Evolutionary conservation across 2,888 invertebrate species (phyloP).

Genomic region (Lycophotia porphyrea): DNA sequence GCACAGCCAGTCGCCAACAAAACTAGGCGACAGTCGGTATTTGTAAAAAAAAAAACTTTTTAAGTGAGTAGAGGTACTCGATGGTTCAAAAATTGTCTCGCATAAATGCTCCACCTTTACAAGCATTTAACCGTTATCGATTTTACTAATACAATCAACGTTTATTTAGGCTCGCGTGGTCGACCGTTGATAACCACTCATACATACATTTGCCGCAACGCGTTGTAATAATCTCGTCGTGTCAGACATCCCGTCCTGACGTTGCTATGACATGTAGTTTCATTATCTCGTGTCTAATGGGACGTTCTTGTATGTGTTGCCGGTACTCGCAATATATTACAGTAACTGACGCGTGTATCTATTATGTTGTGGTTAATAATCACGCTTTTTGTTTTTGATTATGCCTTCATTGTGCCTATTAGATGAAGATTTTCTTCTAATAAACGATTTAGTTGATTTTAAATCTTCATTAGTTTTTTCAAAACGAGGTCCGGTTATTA

Average conservation of each 20-base stretch:
- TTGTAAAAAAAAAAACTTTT: background rate
- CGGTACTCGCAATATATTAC: slow-evolving; percentile 27
- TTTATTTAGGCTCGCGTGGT: slow-evolving; percentile 49
- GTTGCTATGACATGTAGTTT: slow-evolving; percentile 44
- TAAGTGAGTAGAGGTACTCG: background rate
- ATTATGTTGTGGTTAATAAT: slow-evolving; percentile 3
- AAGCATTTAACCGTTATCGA: slow-evolving; percentile 12
- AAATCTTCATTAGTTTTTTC: background rate
- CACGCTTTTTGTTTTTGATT: slow-evolving; percentile 5
- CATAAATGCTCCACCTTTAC: background rate
- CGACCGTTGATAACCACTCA: slow-evolving; percentile 26
- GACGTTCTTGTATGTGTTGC: slow-evolving; percentile 29
- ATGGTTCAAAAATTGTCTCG: background rate
- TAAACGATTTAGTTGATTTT: background rate
- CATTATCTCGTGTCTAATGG: slow-evolving; percentile 47
- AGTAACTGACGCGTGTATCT: background rate
- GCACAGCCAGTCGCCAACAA: background rate
- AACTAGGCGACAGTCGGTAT: background rate
- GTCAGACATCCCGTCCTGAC: slow-evolving; percentile 44
- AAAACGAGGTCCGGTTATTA: background rate
- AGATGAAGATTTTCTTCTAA: background rate
- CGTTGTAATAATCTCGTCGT: slow-evolving; percentile 36
- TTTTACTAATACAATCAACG: slow-evolving; percentile 36
- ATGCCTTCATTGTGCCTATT: background rate
- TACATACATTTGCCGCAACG: slow-evolving; percentile 22